Conservation (phyloP, 1,140 invertebrate species). For the Cephus cinctus region DNA sequence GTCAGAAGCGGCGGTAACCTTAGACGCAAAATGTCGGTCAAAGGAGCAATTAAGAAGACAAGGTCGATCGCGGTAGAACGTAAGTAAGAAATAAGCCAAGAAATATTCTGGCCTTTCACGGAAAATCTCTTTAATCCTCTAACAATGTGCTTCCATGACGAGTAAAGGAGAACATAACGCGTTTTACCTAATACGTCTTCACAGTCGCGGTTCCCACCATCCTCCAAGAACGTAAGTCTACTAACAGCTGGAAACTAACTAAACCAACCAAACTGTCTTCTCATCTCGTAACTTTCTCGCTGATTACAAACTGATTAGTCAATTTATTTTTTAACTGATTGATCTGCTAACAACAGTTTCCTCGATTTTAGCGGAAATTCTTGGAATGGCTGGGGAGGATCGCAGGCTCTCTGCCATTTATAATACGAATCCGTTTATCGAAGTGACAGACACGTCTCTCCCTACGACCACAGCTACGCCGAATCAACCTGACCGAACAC, state of each 20-base stretch:
- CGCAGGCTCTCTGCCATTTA: slow-evolving; percentile 60
- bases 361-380: slow-evolving; percentile 64
- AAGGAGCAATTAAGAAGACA: slow-evolving; percentile 84
- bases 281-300: slow-evolving; percentile 9
- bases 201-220: slow-evolving; percentile 31
- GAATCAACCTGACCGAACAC: slow-evolving; percentile 40
- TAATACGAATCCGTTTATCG: slow-evolving; percentile 54
- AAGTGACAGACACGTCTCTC: slow-evolving; percentile 44
- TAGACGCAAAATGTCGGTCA: slow-evolving; percentile 75
- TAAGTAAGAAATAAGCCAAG: slow-evolving; percentile 55
- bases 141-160: slow-evolving; percentile 30
- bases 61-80: slow-evolving; percentile 82
- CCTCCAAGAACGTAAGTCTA: slow-evolving; percentile 44
- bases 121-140: slow-evolving; percentile 13
- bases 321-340: slow-evolving; percentile 4
- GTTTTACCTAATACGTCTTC: slow-evolving; percentile 34
- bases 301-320: slow-evolving; percentile 5
- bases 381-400: slow-evolving; percentile 74
- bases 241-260: slow-evolving; percentile 1
- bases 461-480: slow-evolving; percentile 20
- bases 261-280: slow-evolving; percentile 13
- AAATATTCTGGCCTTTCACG: slow-evolving; percentile 2
- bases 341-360: background rate
- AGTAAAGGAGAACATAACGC: slow-evolving; percentile 21
- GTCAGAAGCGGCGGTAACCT: slow-evolving; percentile 59